These are phyloP conservation scores for Caenorhabditis sinica DNA, from an alignment of 2,888 invertebrate species.

Conservation along the genomic window DNA sequence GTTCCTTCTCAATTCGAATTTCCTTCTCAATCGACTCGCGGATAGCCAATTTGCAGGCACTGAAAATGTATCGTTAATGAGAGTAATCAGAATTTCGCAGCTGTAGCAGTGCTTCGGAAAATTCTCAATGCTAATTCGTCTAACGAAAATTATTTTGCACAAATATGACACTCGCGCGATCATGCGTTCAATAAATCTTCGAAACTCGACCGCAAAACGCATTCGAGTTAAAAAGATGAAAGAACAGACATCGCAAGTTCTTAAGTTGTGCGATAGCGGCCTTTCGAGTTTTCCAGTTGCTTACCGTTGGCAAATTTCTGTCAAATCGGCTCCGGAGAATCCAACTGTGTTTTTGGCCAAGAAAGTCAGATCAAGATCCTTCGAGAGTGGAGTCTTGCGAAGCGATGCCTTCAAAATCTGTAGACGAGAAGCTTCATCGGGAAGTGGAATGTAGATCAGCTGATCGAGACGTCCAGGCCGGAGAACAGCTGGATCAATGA, in stretches of 20 bases:
- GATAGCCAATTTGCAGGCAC: constrained; percentile 97
- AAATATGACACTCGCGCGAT: constrained; percentile 69
- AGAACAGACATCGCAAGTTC: constrained; percentile 58
- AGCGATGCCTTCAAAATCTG: constrained; percentile 92
- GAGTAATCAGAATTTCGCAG: constrained; percentile 16
- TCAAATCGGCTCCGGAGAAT: constrained; percentile 98
- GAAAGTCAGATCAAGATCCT: constrained; percentile 92
- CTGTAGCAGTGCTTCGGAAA: constrained; percentile 35
- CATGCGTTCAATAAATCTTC: constrained; percentile 25
- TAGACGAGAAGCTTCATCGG: constrained; percentile 97
- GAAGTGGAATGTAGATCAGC: constrained; percentile 99
- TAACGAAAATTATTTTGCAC: constrained; percentile 55
- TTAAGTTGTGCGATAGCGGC: constrained; percentile 60
- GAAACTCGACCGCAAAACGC: constrained; percentile 38
- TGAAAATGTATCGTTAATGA: constrained; percentile 57
- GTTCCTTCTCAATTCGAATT: constrained; percentile 92
- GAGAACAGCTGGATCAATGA: constrained; percentile 98
- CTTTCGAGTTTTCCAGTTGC: neutral
- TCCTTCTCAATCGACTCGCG: constrained; percentile 98
- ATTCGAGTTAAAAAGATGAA: neutral
- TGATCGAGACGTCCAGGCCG: constrained; percentile 99
- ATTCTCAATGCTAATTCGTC: neutral
- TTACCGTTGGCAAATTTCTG: constrained; percentile 96
- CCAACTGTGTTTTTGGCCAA: constrained; percentile 90
- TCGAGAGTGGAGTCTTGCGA: constrained; percentile 81